These are phyloP conservation scores for Drosophila acutilabella DNA, from an alignment of 2,888 invertebrate genomes.

Conservation along the genomic window DNA sequence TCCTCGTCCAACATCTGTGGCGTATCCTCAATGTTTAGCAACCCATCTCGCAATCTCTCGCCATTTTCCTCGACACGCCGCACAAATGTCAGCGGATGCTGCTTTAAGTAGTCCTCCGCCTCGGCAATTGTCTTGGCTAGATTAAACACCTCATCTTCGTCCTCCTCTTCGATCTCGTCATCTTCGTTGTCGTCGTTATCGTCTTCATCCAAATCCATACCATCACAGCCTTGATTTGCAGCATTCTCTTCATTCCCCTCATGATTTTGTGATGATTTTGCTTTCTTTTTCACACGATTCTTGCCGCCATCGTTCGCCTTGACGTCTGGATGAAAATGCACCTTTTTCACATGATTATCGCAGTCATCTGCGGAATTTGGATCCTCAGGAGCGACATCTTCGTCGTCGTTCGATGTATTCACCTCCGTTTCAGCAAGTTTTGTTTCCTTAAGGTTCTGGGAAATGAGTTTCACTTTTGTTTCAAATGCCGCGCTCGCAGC, in stretches of 20 bases:
- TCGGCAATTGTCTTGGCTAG: constrained; percentile 74
- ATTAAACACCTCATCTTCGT: constrained; percentile 74
- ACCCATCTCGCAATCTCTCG: constrained; percentile 56
- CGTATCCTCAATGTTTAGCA: constrained; percentile 61
- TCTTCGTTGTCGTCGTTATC: constrained; percentile 25
- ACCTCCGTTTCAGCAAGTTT: constrained; percentile 71
- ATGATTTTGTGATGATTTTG: constrained; percentile 12
- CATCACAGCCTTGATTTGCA: constrained; percentile 55
- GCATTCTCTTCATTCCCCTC: constrained; percentile 2
- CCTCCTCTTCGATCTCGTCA: constrained; percentile 45
- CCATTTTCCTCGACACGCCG: constrained; percentile 66
- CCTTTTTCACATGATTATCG: constrained; percentile 70
- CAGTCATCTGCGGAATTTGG: constrained; percentile 55
- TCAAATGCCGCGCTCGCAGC: constrained; percentile 72
- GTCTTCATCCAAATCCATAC: constrained; percentile 64
- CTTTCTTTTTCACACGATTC: constrained; percentile 73
- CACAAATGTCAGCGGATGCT: constrained; percentile 79
- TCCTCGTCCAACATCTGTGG: constrained; percentile 35
- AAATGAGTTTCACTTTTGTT: constrained; percentile 82
- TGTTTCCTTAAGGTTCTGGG: constrained; percentile 82
- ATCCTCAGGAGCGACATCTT: constrained; percentile 27
- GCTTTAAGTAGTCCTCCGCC: constrained; percentile 75
- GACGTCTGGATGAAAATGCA: constrained; percentile 78
- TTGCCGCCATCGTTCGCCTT: constrained; percentile 78
- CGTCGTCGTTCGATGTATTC: constrained; percentile 28